Percentiles rank a stretch among this genome's conserved stretches.
These are phyloP conservation scores for Fringilla coelebs DNA, from an alignment of 2,797 vertebrate genomes.

Conservation along the genomic window DNA sequence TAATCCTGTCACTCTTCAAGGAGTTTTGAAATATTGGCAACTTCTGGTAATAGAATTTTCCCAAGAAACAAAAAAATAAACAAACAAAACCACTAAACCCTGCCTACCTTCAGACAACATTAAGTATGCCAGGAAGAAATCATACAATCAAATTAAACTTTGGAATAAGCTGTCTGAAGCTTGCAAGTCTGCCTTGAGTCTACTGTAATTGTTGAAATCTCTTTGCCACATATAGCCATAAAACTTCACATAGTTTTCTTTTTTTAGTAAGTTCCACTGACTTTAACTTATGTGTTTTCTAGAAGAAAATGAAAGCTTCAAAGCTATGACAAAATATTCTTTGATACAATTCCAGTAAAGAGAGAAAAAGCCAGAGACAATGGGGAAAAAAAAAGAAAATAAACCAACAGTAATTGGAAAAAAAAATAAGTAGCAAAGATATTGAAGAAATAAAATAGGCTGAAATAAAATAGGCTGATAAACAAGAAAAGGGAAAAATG, in stretches of 20 bases:
- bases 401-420: not conserved
- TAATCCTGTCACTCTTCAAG: not conserved
- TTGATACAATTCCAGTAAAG: not conserved
- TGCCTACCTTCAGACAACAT: not conserved
- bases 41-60: not conserved
- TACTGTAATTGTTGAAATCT: not conserved
- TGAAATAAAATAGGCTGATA: not conserved
- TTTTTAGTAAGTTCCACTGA: not conserved
- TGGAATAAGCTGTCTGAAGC: not conserved
- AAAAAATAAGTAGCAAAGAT: not conserved
- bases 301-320: not conserved
- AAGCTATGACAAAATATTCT: not conserved
- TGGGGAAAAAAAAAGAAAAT: not conserved
- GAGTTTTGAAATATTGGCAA: slow-evolving; percentile 13
- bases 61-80: not conserved
- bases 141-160: slow-evolving; percentile 27
- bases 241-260: not conserved
- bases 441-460: not conserved
- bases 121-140: not conserved
- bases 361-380: not conserved
- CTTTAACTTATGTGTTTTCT: not conserved
- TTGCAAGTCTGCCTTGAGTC: not conserved
- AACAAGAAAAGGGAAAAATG: not conserved
- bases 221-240: not conserved
- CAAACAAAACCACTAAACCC: not conserved